Percentiles rank a stretch among this genome's conserved stretches.
These are phyloP conservation scores for Leptinotarsa lineolata DNA, from an alignment of 1,140 invertebrate genomes.

Conservation along the genomic window DNA sequence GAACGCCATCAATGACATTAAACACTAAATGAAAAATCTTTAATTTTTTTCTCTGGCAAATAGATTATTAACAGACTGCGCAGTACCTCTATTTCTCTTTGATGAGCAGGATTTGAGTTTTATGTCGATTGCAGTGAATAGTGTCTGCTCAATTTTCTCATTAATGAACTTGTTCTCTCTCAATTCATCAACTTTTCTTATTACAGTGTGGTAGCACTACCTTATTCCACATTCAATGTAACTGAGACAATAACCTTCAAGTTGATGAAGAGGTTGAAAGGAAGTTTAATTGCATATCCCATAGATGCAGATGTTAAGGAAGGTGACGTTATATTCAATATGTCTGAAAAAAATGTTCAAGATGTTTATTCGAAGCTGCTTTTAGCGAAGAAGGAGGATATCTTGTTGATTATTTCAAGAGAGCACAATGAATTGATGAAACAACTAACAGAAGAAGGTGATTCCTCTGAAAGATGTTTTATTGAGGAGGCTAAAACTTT, in stretches of 20 bases:
- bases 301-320: constrained; percentile 53
- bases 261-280: constrained; percentile 84
- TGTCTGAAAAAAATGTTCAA: constrained; percentile 58
- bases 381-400: constrained; percentile 66
- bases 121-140: no score
- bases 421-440: constrained; percentile 72
- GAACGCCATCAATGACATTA: no score
- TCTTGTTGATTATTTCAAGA: constrained; percentile 70
- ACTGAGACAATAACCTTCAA: constrained; percentile 78
- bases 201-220: constrained; percentile 60
- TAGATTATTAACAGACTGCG: no score
- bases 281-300: constrained; percentile 75
- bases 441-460: constrained; percentile 69
- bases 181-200: not conserved
- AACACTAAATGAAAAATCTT: no score
- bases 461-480: constrained; percentile 82
- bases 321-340: constrained; percentile 52
- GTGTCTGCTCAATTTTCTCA: no score
- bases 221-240: constrained; percentile 65
- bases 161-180: no score
- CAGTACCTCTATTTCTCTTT: no score
- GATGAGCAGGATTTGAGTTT: no score
- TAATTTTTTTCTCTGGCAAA: no score
- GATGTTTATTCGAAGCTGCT: constrained; percentile 77
- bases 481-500: constrained; percentile 78